Base-by-base conservation (phyloP, 2,888 invertebrate species). In the Hyles lineata region DNA sequence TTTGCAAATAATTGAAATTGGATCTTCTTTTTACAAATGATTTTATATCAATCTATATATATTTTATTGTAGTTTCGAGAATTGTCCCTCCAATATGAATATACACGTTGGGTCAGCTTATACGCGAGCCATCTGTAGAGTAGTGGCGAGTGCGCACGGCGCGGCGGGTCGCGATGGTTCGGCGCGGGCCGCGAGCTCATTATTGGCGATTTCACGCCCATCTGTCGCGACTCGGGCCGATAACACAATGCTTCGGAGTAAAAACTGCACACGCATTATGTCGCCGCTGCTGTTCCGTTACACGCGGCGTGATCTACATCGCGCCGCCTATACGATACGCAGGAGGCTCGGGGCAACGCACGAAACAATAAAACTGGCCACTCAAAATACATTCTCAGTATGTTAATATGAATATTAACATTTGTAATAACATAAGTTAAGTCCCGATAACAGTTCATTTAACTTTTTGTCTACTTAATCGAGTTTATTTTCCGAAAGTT, bases 131-230 rank as follows among this genome's bases (percentile, higher is more conserved):
- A 60, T 43, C 43, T 71, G 70, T 71, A 72, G 43, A 7, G 23
- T n/a, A 17, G 70, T 50, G 69, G 74, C n/a, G 7, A 29, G 25
- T 25, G 75, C n/a, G n/a, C n/a, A n/a, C n/a, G n/a, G 76, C 21
- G 74, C 43, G 59, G 75, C 8, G 75, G 25, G 71, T 69, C 58
- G 73, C 70, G 70, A 60, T 71, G 69, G 72, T 52, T 59, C 43
- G 74, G 75, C 35, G 74, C 55, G 60, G 75, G 11, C 75, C 43
- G 74, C 71, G 62, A 70, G 59, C 74, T 74, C 76, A 77, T 82
- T 82, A 81, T 72, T 74, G 77, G 73, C 80, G 82, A 87, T 86
- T 87, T 86, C 82, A 85, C 85, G 83, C 80, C 73, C 87, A 88
- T 83, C 87, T 87, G 88, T 83, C 80, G 83, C 76, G 61, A 59